Conservation (phyloP, 2,888 invertebrate species). For the Esperia sulphurella region DNA sequence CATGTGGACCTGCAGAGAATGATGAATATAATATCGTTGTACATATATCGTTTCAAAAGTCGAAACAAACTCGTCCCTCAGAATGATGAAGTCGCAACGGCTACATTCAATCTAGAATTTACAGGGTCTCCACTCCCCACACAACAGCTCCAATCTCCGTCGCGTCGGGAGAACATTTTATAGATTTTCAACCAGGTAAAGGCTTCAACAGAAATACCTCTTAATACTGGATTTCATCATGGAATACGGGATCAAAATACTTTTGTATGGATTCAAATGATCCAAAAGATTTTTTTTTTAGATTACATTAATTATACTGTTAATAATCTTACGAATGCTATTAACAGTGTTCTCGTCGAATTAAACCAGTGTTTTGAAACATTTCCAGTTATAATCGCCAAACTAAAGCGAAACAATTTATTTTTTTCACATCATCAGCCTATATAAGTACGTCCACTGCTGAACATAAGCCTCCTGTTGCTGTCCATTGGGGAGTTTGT, state of each 20-base stretch:
- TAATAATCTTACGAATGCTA: no score
- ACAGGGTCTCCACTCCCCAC: conserved; percentile 27
- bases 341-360: no score
- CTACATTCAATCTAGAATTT: conserved; percentile 31
- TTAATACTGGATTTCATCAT: conserved; percentile 9
- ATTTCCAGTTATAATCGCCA: no score
- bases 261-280: neutral
- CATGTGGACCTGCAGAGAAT: no score
- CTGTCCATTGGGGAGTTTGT: no score
- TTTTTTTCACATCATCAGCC: no score
- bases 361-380: no score
- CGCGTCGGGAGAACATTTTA: conserved; percentile 14
- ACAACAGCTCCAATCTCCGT: conserved; percentile 25
- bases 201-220: conserved; percentile 7
- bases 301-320: no score
- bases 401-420: no score
- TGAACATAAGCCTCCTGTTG: no score
- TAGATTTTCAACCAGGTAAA: conserved; percentile 8
- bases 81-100: conserved; percentile 14
- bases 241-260: neutral
- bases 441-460: no score
- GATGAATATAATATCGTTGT: neutral
- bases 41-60: neutral
- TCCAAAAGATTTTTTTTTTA: neutral
- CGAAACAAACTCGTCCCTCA: conserved; percentile 14